Conservation (phyloP, 2,113 vertebrate species). For the Centropus unirufus region DNA sequence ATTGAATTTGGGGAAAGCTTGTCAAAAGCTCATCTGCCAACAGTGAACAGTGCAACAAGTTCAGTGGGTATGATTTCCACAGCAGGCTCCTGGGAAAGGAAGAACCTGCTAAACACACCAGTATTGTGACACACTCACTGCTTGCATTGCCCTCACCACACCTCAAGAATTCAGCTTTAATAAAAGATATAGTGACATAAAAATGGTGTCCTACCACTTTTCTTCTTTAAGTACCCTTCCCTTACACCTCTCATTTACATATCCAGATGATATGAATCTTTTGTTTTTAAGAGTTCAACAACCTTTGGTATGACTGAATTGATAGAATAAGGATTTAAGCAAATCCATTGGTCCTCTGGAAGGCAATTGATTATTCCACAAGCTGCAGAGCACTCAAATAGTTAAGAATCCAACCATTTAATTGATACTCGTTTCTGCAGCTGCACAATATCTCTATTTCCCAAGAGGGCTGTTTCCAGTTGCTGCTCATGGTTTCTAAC, state of each 20-base stretch:
- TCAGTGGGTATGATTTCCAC: neutral
- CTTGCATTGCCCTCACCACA: neutral
- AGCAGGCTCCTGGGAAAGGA: neutral
- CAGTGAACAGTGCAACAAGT: neutral
- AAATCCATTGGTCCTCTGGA: neutral
- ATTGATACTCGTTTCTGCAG: slow-evolving; percentile 69
- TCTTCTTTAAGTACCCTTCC: neutral
- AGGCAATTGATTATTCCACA: slow-evolving; percentile 62
- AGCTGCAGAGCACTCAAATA: slow-evolving; percentile 38
- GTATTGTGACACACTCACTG: neutral
- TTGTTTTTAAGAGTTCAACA: neutral
- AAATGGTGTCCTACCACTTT: neutral
- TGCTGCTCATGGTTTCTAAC: slow-evolving; percentile 50
- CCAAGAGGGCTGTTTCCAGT: slow-evolving; percentile 57
- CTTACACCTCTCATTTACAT: neutral
- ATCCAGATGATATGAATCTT: neutral
- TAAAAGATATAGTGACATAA: neutral
- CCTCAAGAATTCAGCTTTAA: neutral
- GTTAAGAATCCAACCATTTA: slow-evolving; percentile 58
- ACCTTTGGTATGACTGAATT: neutral
- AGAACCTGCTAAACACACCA: neutral
- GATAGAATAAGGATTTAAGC: slow-evolving; percentile 5
- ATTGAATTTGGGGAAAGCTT: neutral
- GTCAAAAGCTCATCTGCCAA: neutral
- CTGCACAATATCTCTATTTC: slow-evolving; percentile 42